Percentiles rank a stretch among this genome's conserved stretches.
These are phyloP conservation scores for Rhinogobio ventralis DNA, from an alignment of 2,797 vertebrate genomes.

Conservation along the genomic window DNA sequence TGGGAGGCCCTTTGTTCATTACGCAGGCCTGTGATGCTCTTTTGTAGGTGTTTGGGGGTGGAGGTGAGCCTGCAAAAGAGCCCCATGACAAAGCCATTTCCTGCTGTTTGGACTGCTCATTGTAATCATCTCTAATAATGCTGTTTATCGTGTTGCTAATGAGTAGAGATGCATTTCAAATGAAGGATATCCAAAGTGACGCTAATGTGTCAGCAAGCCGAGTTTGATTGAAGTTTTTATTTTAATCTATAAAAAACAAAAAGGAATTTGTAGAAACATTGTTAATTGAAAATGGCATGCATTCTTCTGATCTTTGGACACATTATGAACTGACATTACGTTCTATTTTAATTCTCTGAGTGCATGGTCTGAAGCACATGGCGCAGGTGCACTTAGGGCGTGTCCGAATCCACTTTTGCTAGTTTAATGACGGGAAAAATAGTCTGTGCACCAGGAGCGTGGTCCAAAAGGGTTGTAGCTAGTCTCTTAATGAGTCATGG, in stretches of 20 bases:
- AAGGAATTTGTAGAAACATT: not conserved
- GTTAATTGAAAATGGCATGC: not conserved
- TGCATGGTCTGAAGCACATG: too few relatives aligned
- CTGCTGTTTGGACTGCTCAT: slow-evolving; percentile 61
- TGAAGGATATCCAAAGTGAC: not conserved
- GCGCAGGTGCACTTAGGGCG: too few relatives aligned
- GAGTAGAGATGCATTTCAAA: not conserved
- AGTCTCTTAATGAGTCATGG: too few relatives aligned
- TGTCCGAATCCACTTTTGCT: too few relatives aligned
- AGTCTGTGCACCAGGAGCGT: too few relatives aligned
- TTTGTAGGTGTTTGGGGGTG: slow-evolving; percentile 69
- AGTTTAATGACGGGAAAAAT: too few relatives aligned
- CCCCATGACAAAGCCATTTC: slow-evolving; percentile 69
- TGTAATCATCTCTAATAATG: slow-evolving; percentile 14
- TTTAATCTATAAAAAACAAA: not conserved
- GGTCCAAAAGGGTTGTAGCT: too few relatives aligned
- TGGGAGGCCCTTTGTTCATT: slow-evolving; percentile 73
- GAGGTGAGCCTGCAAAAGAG: slow-evolving; percentile 67
- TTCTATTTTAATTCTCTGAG: too few relatives aligned
- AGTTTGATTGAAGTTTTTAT: not conserved
- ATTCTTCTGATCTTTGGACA: not conserved
- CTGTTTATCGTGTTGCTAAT: not conserved
- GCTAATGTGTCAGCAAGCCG: not conserved
- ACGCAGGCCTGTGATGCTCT: slow-evolving; percentile 58
- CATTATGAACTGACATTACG: not conserved